Percentiles rank a stretch among this genome's conserved stretches.
Conservation (phyloP, 2,888 invertebrate species). For the Oscheius sp. region DNA sequence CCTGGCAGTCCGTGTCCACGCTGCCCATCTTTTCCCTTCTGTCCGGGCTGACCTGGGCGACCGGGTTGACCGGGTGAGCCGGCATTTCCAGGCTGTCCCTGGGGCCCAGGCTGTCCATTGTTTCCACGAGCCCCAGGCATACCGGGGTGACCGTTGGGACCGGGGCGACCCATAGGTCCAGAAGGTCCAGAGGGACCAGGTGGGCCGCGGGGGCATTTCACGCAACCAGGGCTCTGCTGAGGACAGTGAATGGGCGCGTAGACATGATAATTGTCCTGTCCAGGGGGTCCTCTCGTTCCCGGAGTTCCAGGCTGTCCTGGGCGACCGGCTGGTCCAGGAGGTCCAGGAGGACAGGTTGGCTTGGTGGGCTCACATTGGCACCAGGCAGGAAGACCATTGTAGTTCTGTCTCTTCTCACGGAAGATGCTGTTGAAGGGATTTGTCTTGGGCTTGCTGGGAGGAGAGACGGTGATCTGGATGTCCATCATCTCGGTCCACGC, state of each 20-base stretch:
- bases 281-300: conserved; percentile 59
- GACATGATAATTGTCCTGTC: conserved; percentile 57
- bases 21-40: conserved; percentile 47
- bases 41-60: conserved; percentile 48
- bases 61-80: conserved; percentile 57
- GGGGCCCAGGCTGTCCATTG: conserved; percentile 58
- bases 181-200: conserved; percentile 62
- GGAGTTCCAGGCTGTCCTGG: conserved; percentile 61
- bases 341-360: conserved; percentile 64
- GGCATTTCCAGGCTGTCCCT: conserved; percentile 63
- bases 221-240: conserved; percentile 51
- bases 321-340: conserved; percentile 59
- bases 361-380: conserved; percentile 70
- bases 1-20: conserved; percentile 48
- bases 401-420: conserved; percentile 67
- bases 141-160: conserved; percentile 64
- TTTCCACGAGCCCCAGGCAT: conserved; percentile 56
- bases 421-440: conserved; percentile 69
- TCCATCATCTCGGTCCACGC: conserved; percentile 72
- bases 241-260: conserved; percentile 64
- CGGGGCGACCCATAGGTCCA: conserved; percentile 64
- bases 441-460: conserved; percentile 65
- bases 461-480: conserved; percentile 69
- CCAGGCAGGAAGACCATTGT: conserved; percentile 68
- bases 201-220: conserved; percentile 69